These are phyloP conservation scores for Zaprionus ghesquierei DNA, from an alignment of 1,140 invertebrate genomes.

Conservation along the genomic window DNA sequence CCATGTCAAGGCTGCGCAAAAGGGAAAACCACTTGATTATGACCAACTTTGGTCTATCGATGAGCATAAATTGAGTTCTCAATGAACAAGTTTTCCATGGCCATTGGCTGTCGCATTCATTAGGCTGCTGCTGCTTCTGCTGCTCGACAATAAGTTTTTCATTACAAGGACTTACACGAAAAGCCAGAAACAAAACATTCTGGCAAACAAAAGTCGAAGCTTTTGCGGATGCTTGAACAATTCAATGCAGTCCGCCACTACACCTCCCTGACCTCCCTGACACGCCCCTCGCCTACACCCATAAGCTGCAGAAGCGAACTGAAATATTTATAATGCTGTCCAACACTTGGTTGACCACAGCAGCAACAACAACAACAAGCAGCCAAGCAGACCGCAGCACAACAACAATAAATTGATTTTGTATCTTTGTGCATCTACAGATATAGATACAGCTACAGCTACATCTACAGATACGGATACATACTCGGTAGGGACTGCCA, in stretches of 20 bases:
- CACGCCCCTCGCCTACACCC: not conserved
- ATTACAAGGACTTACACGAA: constrained; percentile 32
- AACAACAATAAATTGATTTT: constrained; percentile 54
- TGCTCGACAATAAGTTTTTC: constrained; percentile 31
- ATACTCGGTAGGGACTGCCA: constrained; percentile 10
- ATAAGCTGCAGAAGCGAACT: constrained; percentile 47
- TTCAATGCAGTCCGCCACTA: constrained; percentile 35
- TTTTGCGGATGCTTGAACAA: constrained; percentile 44
- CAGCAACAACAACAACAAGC: constrained; percentile 14
- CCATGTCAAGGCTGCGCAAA: not conserved
- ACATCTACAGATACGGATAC: constrained; percentile 11
- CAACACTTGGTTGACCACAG: constrained; percentile 50
- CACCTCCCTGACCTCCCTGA: not conserved
- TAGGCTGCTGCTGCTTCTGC: not conserved
- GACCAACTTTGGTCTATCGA: not conserved
- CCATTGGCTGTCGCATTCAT: not conserved
- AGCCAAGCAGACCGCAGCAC: constrained; percentile 30
- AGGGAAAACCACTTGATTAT: not conserved
- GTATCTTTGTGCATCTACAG: constrained; percentile 18
- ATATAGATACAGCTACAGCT: not conserved
- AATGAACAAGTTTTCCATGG: not conserved
- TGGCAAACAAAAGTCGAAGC: constrained; percentile 28
- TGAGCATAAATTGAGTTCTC: not conserved
- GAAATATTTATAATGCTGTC: constrained; percentile 53
- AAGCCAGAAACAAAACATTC: constrained; percentile 26